Conservation (phyloP, 1,140 invertebrate species). For the Diorhabda carinulata region DNA sequence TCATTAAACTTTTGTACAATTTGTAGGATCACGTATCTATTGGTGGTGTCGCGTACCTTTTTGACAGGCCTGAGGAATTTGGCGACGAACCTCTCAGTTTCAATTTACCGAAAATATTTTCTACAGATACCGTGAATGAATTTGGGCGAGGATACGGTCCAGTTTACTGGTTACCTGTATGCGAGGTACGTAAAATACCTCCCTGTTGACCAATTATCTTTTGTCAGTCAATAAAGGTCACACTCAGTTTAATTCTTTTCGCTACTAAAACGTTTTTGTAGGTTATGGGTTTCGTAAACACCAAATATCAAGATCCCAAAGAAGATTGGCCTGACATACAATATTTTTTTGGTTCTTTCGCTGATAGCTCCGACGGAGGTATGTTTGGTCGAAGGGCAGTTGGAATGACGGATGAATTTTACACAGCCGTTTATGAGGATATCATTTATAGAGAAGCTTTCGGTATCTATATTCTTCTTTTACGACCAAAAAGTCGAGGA, state of each 20-base stretch:
- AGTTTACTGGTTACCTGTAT: conserved; percentile 63
- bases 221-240: no score
- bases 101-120: conserved; percentile 57
- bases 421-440: conserved; percentile 62
- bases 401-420: conserved; percentile 65
- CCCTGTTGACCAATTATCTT: no score
- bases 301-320: conserved; percentile 61
- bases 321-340: conserved; percentile 77
- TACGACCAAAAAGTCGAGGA: conserved; percentile 73
- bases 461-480: conserved; percentile 64
- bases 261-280: conserved; percentile 3
- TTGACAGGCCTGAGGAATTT: conserved; percentile 50
- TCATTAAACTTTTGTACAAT: background rate
- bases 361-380: conserved; percentile 74
- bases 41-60: conserved; percentile 48
- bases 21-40: conserved; percentile 68
- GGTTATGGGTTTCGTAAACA: conserved; percentile 69
- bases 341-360: conserved; percentile 64
- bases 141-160: conserved; percentile 59
- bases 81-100: conserved; percentile 54
- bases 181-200: conserved; percentile 52
- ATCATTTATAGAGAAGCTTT: conserved; percentile 64
- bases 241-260: background rate
- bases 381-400: conserved; percentile 61
- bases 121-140: conserved; percentile 50